Evolutionary conservation across 2,888 invertebrate species (phyloP), one percentile per base, ranked within the genome.

Genomic region (Tipula lateralis): DNA sequence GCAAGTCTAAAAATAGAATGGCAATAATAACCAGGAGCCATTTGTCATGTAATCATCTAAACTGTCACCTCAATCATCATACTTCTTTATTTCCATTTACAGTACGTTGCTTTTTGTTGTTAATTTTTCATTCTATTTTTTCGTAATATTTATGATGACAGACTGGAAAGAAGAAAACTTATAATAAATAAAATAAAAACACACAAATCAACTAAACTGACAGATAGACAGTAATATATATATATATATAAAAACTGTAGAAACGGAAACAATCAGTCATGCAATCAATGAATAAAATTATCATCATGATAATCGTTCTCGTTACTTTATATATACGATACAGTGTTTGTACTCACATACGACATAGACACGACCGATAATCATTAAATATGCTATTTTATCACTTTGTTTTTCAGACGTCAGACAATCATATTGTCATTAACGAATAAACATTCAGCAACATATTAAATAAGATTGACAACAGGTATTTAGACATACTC

Each of bases 201-300:
- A 66, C 24, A 66, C 66, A 66, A 66, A 66, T 66, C 66, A 66
- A 66, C n/a, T 66, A 66, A 66, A 66, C 24, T 66, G 66, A 66
- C 66, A 66, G 66, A 66, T 66, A 66, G 24, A 66, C 66, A 66
- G 66, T 66, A 66, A 12, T 24, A 24, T 13, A 66, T 24, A 12
- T 66, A 24, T 9, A 66, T 66, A 24, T 24, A 66, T 9, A 66
- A 66, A 24, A 24, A 66, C n/a, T 19, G 66, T 24, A 66, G 66
- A 66, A 66, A 66, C 66, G 66, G 66, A 66, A 66, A 66, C 66
- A 66, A 66, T 66, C 66, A 66, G 66, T 66, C 66, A 66, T 13
- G 66, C 66, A 66, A 66, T 66, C 66, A 66, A 66, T 66, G 66
- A 66, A 66, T 66, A 66, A 66, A 66, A 66, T 66, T 24, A 66